A percentile compares a stretch with the other conserved stretches of the same genome.
Conservation (phyloP, 2,888 invertebrate species). For the Erynnis tages region DNA sequence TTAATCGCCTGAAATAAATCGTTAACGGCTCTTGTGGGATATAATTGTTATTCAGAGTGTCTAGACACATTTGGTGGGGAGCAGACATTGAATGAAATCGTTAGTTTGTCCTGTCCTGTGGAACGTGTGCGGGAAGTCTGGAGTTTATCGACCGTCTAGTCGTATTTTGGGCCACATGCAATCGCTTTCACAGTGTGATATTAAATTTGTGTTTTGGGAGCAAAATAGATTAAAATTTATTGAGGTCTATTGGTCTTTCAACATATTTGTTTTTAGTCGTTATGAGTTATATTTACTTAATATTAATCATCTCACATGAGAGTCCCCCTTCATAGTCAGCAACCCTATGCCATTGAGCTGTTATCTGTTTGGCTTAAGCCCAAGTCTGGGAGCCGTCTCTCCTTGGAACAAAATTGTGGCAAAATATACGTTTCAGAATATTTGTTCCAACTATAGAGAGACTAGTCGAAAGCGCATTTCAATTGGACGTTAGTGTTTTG, state of each 20-base stretch:
- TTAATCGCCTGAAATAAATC: too few species aligned
- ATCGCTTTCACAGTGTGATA: conserved; percentile 17
- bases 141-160: conserved; percentile 71
- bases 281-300: too few species aligned
- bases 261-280: too few species aligned
- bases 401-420: conserved; percentile 51
- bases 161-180: conserved; percentile 46
- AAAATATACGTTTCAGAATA: conserved; percentile 48
- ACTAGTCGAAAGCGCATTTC: conserved; percentile 1
- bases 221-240: too few species aligned
- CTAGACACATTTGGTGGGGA: conserved; percentile 29
- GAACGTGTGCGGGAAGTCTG: conserved; percentile 43
- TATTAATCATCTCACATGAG: too few species aligned
- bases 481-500: conserved; percentile 11
- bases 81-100: conserved; percentile 30
- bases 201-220: too few species aligned
- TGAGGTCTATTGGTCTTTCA: too few species aligned
- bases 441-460: conserved; percentile 29
- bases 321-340: not conserved
- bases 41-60: conserved; percentile 27
- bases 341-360: not conserved
- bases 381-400: conserved; percentile 53
- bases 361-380: conserved; percentile 58
- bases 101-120: conserved; percentile 51
- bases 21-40: not conserved